phyloP scores from a whole-genome alignment of 2,113 vertebrate genomes.

The Mus spicilegus region DNA sequence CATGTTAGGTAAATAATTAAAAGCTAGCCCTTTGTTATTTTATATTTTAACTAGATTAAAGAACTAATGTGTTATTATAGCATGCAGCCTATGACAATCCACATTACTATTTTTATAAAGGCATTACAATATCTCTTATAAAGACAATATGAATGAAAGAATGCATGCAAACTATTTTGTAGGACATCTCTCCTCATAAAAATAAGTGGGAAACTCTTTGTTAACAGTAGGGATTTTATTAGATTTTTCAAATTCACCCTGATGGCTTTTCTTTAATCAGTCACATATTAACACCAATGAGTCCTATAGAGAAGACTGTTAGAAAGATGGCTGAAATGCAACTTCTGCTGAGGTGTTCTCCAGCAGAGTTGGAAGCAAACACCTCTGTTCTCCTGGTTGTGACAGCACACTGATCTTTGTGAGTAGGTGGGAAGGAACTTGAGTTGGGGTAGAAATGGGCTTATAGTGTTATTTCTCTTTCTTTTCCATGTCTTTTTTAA shows the following conservation, averaged over 20 bases:
- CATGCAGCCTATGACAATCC: neutral
- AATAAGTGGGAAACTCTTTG: constrained; percentile 55
- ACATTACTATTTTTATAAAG: neutral
- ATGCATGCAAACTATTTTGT: neutral
- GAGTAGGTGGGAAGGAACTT: neutral
- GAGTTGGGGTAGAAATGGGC: neutral
- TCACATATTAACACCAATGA: neutral
- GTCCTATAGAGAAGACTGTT: neutral
- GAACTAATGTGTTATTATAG: neutral
- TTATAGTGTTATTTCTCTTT: neutral
- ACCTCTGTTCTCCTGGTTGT: neutral
- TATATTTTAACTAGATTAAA: neutral
- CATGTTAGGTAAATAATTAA: constrained; percentile 2
- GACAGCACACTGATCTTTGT: neutral
- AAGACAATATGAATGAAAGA: neutral
- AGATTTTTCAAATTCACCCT: constrained; percentile 31
- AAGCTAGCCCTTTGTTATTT: neutral
- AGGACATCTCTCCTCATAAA: neutral
- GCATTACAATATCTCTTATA: neutral
- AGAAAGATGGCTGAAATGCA: neutral
- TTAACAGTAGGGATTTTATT: constrained; percentile 7
- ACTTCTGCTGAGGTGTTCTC: neutral
- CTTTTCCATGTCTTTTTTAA: neutral
- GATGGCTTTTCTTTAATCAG: neutral
- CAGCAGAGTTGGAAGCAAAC: neutral